Base-by-base conservation (phyloP, 2,888 invertebrate species). In the Ceraclea dissimilis region DNA sequence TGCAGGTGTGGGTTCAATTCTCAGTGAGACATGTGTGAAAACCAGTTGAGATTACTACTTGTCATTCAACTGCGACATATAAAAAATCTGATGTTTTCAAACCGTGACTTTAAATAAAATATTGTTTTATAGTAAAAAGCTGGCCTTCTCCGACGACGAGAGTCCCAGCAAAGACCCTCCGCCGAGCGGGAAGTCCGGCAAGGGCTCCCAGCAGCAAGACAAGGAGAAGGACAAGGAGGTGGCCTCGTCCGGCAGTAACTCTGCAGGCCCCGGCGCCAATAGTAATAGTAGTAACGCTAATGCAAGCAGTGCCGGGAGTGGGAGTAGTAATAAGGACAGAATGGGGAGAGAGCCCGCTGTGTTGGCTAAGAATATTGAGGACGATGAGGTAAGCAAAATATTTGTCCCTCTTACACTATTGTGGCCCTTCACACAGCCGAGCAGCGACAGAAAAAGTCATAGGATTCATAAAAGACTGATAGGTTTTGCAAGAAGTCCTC, bases 111-210 rank as follows among this genome's bases (percentile, higher is more conserved):
- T n/a, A n/a, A n/a, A n/a, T n/a, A n/a, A n/a, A n/a, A n/a, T n/a
- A n/a, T n/a, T n/a, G n/a, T n/a, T n/a, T n/a, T n/a, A 56, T 73
- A 86, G 86, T 78, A 91, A 93, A 76, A 94, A 93, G 73, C 75
- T 96, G 69, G 88, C 90, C 63, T 96, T 95, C 74, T 94, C 94
- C 68, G 95, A 96, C 74, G 95, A 95, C 94, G 95, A 54, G 39
- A 54, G 54, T 44, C 57, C 51, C n/a, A 53, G 51, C 34, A 52
- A 52, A 13, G 53, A 53, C 11, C 71, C 73, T 22, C 69, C 70
- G 67, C 59, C 70, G 64, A 66, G 67, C 69, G 58, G 75, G 73
- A 56, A 68, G 61, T 54, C 50, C 79, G 71, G 22, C 57, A 53
- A 31, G 60, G 59, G 34, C 11, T 31, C 31, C 11, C n/a, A n/a